Evolutionary conservation across 1,140 invertebrate genomes (phyloP), one percentile per base, ranked within the genome.

Genomic region (Zophobas morio): DNA sequence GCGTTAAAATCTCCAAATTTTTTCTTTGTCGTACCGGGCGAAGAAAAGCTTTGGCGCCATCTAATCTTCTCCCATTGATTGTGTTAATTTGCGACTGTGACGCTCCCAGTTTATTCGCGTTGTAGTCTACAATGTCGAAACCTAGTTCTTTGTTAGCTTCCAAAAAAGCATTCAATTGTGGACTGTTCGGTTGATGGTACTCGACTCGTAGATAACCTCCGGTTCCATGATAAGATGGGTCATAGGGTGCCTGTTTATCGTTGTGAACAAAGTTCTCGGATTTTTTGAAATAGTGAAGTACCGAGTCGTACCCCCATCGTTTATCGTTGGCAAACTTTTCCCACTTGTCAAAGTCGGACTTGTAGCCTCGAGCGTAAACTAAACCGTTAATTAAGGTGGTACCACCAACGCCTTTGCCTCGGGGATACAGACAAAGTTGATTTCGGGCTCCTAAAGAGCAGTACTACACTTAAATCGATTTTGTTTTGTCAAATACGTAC

Each of bases 311-410:
- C 1, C 89, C 89, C 93, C 93, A 94, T 1, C 90, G 90, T 0
- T 83, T 77, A 47, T 92, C 92, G 0, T 92, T 92, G 39, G 86
- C 71, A 1, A 90, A 88, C 0, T 73, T 86, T 79, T 81, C 90
- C 94, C 93, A 95, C 2, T 87, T 78, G 81, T 95, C 91, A 80
- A 92, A 95, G 82, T 95, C 93, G 33, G 84, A 77, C 36, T 87
- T 88, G 84, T 93, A 91, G 0, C 94, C 94, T 60, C 94, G 85
- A 0, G 93, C 90, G 82, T 94, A 94, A 6, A 93, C 89, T 91
- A 95, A 92, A 4, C 93, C 92, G 84, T 95, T 94, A 4, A 95
- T 86, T 0, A 90, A 88, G 40, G 91, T 92, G 1, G 90, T 90
- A 0, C 93, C 93, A 1, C 93, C 93, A 40, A 91, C 76, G 32